phyloP scores from a whole-genome alignment of 2,888 invertebrate genomes.

The Rhagium mordax region DNA sequence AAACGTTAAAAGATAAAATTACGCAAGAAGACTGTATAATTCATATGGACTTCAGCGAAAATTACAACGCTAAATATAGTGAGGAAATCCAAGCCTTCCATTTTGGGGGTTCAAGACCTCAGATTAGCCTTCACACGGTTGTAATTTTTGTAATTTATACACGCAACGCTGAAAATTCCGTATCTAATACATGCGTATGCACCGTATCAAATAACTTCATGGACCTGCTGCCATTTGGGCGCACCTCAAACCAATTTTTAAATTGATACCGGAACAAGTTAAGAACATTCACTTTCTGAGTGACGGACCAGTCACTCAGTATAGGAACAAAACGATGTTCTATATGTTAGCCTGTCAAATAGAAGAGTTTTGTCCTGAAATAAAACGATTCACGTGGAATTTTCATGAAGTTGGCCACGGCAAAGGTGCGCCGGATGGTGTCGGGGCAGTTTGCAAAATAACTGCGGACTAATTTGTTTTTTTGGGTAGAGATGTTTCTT shows the following conservation, averaged over 20 bases:
- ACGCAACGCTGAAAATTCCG: not conserved
- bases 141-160: conserved; percentile 8
- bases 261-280: not conserved
- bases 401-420: conserved; percentile 61
- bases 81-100: not conserved
- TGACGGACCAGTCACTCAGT: conserved; percentile 29
- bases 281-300: conserved; percentile 29
- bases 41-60: conserved; percentile 6
- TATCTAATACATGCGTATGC: conserved; percentile 23
- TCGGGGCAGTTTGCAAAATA: conserved; percentile 60
- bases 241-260: conserved; percentile 54
- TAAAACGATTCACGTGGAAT: conserved; percentile 52
- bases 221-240: conserved; percentile 59
- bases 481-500: conserved; percentile 21
- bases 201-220: conserved; percentile 56
- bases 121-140: not conserved
- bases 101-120: not conserved
- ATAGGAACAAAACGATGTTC: conserved; percentile 18
- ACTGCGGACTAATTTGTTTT: conserved; percentile 50
- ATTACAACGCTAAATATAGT: conserved; percentile 26
- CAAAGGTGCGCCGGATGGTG: conserved; percentile 48
- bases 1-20: too few species aligned
- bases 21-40: too few species aligned
- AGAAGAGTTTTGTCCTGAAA: not conserved
- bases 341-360: conserved; percentile 33